Evolutionary conservation across 2,888 invertebrate genomes (phyloP).

Genomic region (Drosophila pseudotakahashii): DNA sequence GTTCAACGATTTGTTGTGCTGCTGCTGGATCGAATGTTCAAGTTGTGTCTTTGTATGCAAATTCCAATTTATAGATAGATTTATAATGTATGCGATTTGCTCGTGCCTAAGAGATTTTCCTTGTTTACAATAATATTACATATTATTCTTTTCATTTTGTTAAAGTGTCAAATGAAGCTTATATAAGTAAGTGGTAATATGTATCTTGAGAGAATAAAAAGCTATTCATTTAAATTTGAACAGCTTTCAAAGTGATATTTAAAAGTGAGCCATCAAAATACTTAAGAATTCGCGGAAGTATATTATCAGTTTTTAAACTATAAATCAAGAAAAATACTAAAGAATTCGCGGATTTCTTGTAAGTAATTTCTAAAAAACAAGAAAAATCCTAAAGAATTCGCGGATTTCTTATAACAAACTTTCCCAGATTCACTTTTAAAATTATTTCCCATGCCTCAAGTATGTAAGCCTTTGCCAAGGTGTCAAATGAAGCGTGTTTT

Average conservation of each 20-base stretch:
- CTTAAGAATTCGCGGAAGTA: no score
- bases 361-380: not conserved
- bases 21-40: not conserved
- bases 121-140: slow-evolving; percentile 8
- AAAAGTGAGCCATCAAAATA: no score
- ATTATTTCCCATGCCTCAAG: slow-evolving; percentile 5
- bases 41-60: slow-evolving; percentile 65
- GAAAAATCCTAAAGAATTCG: not conserved
- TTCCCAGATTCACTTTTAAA: not conserved
- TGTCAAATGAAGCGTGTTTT: slow-evolving; percentile 19
- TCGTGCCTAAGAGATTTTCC: slow-evolving; percentile 13
- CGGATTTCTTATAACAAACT: not conserved
- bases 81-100: slow-evolving; percentile 9
- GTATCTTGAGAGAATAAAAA: not conserved
- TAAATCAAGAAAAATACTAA: no score
- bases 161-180: not conserved
- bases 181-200: not conserved
- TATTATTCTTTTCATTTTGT: not conserved
- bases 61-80: slow-evolving; percentile 24
- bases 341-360: no score
- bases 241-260: no score
- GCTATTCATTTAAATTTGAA: no score
- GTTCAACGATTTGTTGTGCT: slow-evolving; percentile 54
- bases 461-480: slow-evolving; percentile 5
- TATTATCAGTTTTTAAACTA: no score